These are phyloP conservation scores for Pantelozetes paolii DNA, from an alignment of 2,888 invertebrate genomes.

Conservation along the genomic window DNA sequence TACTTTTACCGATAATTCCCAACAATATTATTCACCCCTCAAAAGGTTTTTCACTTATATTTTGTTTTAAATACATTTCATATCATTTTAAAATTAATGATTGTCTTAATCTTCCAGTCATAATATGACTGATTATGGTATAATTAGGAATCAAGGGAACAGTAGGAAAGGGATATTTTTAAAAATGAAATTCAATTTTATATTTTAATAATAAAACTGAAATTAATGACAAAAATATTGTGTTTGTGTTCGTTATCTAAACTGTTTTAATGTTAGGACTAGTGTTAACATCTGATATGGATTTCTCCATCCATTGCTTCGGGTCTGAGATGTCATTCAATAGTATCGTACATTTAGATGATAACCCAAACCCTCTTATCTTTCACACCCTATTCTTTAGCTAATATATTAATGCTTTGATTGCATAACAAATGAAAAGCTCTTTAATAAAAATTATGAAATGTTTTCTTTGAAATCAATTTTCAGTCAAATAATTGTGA, in stretches of 20 bases:
- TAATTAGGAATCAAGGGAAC: too few species aligned
- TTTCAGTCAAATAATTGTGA: too few species aligned
- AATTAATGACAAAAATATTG: too few species aligned
- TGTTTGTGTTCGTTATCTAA: too few species aligned
- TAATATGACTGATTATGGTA: background rate
- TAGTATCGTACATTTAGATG: background rate
- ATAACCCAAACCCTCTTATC: background rate
- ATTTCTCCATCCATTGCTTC: background rate
- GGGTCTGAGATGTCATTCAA: background rate
- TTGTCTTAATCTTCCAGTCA: constrained; percentile 8
- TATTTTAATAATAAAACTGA: too few species aligned
- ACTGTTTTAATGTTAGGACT: too few species aligned
- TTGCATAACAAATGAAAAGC: too few species aligned
- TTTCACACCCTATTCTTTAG: background rate
- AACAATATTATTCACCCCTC: background rate
- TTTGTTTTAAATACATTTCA: background rate
- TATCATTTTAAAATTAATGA: background rate
- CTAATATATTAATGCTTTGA: background rate
- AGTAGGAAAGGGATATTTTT: too few species aligned
- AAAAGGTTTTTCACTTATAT: background rate
- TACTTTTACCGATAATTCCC: background rate
- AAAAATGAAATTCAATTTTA: too few species aligned
- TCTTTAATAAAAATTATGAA: too few species aligned
- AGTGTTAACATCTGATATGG: too few species aligned
- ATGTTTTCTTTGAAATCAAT: too few species aligned